Base-by-base conservation (phyloP, 1,140 invertebrate genomes). In the Diorhabda sublineata region DNA sequence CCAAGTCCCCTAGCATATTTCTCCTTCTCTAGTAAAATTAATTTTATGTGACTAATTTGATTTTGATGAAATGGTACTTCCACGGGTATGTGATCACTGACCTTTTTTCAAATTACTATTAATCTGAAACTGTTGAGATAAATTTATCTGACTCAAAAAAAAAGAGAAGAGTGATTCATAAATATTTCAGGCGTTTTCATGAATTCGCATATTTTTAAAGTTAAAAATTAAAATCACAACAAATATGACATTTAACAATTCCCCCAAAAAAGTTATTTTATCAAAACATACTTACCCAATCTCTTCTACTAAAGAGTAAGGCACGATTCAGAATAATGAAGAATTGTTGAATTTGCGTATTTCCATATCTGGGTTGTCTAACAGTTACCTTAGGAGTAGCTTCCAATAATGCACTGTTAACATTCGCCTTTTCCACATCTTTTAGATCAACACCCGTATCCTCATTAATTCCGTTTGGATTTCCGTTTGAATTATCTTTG, bases 251-350 rank as follows among this genome's bases (percentile, higher is more conserved):
- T 26, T 26, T 26, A 26, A 26, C 26, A 26, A 26, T 26, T 26
- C 26, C 26, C 26, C 1, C 26, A 26, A 26, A 26, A 26, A 26
- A 26, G 26, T 26, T 58, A 58, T 42, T 3, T 47, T 26, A 65
- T 56, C 69, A 42, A 59, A 68, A 64, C 41, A 43, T 47, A 80
- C 82, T 83, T 80, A 93, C 91, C 91, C 92, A 94, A 83, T 94
- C 92, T 80, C 92, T 83, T 75, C 89, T 84, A 73, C 91, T 93
- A 84, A 94, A 94, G 2, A 94, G 84, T 47, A 94, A 75, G 0
- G 92, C 91, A 75, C 92, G 83, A 74, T 90, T 92, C 3, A 93
- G 81, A 60, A 93, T 90, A 47, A 93, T 88, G 87, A 91, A 92
- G 80, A 93, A 93, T 81, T 93, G 92, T 59, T 83, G 85, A 0